Conservation (phyloP, 2,888 invertebrate genomes). For the Melanchra persicariae region DNA sequence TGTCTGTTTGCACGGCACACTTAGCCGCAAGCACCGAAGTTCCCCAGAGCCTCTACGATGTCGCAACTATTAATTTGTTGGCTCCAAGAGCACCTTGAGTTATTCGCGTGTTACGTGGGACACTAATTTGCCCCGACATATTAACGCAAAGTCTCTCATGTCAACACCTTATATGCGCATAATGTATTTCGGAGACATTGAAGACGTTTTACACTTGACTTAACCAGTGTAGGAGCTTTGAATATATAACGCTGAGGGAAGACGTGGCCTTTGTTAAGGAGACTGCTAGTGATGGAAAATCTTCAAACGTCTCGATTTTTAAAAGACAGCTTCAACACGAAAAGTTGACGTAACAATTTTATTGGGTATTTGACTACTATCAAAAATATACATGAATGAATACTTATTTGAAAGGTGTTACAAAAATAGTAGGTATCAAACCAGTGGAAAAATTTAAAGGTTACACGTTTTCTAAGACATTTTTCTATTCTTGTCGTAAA, state of each 20-base stretch:
- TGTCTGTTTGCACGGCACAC: constrained; percentile 46
- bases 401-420: no score
- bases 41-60: constrained; percentile 49
- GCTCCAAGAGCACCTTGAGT: constrained; percentile 61
- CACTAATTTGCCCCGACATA: constrained; percentile 52
- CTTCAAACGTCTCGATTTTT: background rate
- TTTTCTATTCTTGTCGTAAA: no score
- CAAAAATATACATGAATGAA: no score
- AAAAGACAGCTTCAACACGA: background rate
- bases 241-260: constrained; percentile 15
- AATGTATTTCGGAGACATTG: constrained; percentile 29
- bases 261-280: constrained; percentile 11
- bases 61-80: constrained; percentile 62
- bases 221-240: constrained; percentile 12
- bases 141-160: constrained; percentile 35
- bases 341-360: background rate
- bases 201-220: constrained; percentile 22
- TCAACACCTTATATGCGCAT: constrained; percentile 54
- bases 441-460: no score
- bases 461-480: no score
- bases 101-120: constrained; percentile 40
- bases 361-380: no score
- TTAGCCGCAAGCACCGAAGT: constrained; percentile 55
- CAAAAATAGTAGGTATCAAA: no score
- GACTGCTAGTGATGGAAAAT: constrained; percentile 24